Percentiles rank a stretch among this genome's conserved stretches.
phyloP scores from a whole-genome alignment of 2,888 invertebrate species.

The Endotricha flammealis region DNA sequence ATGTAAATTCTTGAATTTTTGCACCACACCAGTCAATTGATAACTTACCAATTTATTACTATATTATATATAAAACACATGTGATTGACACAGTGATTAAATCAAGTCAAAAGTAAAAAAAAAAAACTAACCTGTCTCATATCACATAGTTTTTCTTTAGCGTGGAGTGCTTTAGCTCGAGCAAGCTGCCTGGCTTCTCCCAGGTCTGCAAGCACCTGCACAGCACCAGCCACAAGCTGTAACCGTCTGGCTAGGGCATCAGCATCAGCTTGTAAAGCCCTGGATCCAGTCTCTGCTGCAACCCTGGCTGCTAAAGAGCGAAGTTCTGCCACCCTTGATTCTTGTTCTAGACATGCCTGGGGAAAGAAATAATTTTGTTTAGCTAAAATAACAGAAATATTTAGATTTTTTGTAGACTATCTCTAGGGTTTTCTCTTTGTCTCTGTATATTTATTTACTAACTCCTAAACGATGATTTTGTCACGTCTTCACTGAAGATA shows the following conservation, averaged over 20 bases:
- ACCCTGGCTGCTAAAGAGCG: constrained; percentile 87
- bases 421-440: too few relatives aligned
- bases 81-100: too few relatives aligned
- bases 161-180: constrained; percentile 77
- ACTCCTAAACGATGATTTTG: too few relatives aligned
- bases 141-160: constrained; percentile 81
- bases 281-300: constrained; percentile 87
- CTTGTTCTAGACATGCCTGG: constrained; percentile 88
- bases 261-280: constrained; percentile 86
- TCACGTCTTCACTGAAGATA: too few relatives aligned
- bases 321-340: constrained; percentile 84
- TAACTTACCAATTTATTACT: too few relatives aligned
- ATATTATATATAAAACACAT: too few relatives aligned
- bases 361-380: background rate
- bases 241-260: constrained; percentile 86
- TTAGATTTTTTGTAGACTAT: too few relatives aligned
- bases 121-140: constrained; percentile 84
- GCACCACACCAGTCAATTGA: too few relatives aligned
- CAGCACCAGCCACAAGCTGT: constrained; percentile 86
- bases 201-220: constrained; percentile 85
- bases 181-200: constrained; percentile 84
- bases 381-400: too few relatives aligned
- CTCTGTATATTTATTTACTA: too few relatives aligned
- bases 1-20: too few relatives aligned
- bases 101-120: too few relatives aligned